Base-by-base conservation (phyloP, 2,888 invertebrate species). In the Cephalotes varians region DNA sequence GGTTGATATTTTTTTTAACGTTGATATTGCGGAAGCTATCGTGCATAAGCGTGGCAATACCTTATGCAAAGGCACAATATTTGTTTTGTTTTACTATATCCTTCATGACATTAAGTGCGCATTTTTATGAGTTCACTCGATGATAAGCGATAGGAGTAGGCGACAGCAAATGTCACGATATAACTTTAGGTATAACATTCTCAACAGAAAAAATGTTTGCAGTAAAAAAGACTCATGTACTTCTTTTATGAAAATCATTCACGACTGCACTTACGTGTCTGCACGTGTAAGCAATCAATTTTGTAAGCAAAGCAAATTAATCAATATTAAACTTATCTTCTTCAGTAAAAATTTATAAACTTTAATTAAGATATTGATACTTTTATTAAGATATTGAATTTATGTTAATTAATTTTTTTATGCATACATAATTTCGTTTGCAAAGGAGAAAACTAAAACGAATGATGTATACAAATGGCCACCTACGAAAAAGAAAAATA, bases 61-160 rank as follows among this genome's bases (percentile, higher is more conserved):
- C 25, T 76, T 4, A 6, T 40, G 15, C 12, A 10, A 3, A 18
- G 1, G 15, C 21, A n/a, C 44, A 25, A 58, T 21, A 34, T 58
- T 72, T 56, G 4, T 51, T 28, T 71, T 54, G 5, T 56, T 69
- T 69, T 44, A 34, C 21, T 28, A 21, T 15, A 21, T 40, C 25
- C 12, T 47, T 44, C 31, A 31, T 49, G 69, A 31, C 44, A 56
- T 56, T 56, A 44, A 77, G 44, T 56, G 31, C 34, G 21, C 56
- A 77, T 44, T 69, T 77, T 69, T 77, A 77, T 31, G 56, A 44
- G 21, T 51, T 9, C 9, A 54, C n/a, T 69, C 47, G 44, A 34
- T 37, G 40, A 77, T 34, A 25, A 31, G 56, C 4, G 69, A 34
- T 76, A 65, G 18, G 25, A 25, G 31, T 47, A 12, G n/a, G n/a